Conservation (phyloP, 2,113 vertebrate genomes). For the Pygoscelis adeliae region DNA sequence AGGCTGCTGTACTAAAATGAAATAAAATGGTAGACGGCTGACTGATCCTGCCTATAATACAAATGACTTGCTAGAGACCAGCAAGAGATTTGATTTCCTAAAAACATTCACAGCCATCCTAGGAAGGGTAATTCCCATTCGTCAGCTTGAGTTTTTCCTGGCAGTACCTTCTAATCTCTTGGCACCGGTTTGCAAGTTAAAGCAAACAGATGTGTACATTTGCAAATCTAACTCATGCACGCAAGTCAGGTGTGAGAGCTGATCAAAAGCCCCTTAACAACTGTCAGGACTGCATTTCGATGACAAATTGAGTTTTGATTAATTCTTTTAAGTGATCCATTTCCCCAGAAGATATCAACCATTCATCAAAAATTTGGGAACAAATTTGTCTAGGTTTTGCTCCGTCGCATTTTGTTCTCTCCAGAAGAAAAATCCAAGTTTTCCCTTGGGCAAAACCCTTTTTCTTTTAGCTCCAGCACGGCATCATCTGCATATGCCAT, state of each 20-base stretch:
- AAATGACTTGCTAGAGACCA: constrained; percentile 35
- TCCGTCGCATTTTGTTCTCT: neutral
- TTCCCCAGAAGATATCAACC: neutral
- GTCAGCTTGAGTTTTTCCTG: constrained; percentile 64
- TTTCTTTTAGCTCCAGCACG: neutral
- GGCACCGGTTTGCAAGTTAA: neutral
- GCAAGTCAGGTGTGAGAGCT: constrained; percentile 6
- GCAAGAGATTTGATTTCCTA: constrained; percentile 35
- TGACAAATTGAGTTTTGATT: neutral
- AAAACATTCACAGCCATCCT: constrained; percentile 37
- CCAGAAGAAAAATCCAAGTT: neutral
- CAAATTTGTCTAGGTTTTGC: neutral
- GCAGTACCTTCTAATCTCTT: constrained; percentile 39
- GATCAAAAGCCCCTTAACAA: neutral
- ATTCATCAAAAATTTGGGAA: neutral
- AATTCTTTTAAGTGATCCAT: neutral
- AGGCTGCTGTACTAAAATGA: neutral
- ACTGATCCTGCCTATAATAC: neutral
- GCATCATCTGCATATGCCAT: neutral
- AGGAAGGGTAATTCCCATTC: constrained; percentile 62
- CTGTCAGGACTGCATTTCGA: neutral
- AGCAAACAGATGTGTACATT: neutral
- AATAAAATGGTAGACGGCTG: neutral
- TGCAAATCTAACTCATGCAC: neutral
- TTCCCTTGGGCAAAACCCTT: neutral